Evolutionary conservation across 2,113 vertebrate species (phyloP).

Genomic region (Chunga burmeisteri): DNA sequence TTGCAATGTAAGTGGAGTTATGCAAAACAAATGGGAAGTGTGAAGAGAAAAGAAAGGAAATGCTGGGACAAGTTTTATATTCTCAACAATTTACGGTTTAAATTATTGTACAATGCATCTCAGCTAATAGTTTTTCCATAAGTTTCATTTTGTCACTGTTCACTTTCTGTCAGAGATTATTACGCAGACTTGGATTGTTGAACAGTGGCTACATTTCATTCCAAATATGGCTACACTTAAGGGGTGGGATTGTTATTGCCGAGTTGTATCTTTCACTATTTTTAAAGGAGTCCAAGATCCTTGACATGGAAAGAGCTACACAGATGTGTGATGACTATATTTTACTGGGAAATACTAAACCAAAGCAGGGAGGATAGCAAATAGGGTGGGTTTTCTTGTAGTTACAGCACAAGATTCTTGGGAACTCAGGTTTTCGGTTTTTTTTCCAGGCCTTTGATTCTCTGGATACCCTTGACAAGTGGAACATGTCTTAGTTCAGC

Average conservation of each 20-base stretch:
- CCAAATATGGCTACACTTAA: not conserved
- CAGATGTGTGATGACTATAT: not conserved
- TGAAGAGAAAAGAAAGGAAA: not conserved
- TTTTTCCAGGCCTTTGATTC: not conserved
- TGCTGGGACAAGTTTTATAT: not conserved
- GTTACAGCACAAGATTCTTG: not conserved
- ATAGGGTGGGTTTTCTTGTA: not conserved
- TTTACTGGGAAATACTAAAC: not conserved
- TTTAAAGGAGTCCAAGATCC: not conserved
- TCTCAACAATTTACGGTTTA: not conserved
- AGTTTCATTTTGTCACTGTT: not conserved
- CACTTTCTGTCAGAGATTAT: not conserved
- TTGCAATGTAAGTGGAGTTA: not conserved
- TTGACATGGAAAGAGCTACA: not conserved
- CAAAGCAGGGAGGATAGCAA: not conserved
- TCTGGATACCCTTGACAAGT: not conserved
- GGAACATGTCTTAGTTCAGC: not conserved
- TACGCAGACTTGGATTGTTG: not conserved
- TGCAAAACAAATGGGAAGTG: not conserved
- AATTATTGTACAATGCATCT: not conserved
- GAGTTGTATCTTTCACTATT: not conserved
- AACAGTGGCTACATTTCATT: constrained; percentile 6
- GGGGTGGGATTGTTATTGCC: not conserved
- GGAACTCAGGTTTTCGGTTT: not conserved
- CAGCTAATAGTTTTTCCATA: constrained; percentile 4